phyloP scores from a whole-genome alignment of 2,113 vertebrate genomes.

The Odontophorus gujanensis region DNA sequence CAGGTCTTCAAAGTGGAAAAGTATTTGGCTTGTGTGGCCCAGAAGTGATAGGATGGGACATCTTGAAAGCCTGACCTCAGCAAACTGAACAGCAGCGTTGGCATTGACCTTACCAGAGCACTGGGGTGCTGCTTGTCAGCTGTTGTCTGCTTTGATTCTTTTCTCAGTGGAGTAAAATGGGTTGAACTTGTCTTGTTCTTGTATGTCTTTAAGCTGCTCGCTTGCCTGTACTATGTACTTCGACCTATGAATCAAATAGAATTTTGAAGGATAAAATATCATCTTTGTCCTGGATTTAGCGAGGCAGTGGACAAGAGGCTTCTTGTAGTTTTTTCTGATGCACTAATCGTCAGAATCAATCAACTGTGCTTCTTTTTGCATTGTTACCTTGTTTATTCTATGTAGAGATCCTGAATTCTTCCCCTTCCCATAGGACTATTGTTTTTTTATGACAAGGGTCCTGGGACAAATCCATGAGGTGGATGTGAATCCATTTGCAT shows the following conservation, averaged over 20 bases:
- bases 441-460: background rate
- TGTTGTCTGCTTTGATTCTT: background rate
- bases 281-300: background rate
- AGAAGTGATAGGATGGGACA: background rate
- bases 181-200: background rate
- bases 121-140: background rate
- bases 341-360: background rate
- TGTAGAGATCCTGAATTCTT: background rate
- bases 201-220: background rate
- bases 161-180: background rate
- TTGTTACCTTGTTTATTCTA: background rate
- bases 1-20: slow-evolving; percentile 31
- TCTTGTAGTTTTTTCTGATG: background rate
- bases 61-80: background rate
- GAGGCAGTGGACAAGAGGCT: background rate
- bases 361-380: background rate
- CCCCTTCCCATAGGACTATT: background rate
- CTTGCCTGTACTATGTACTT: background rate
- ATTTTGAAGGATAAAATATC: background rate
- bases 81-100: background rate
- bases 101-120: background rate
- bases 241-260: background rate
- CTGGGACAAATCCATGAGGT: background rate
- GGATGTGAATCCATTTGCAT: background rate
- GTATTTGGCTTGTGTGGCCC: background rate